Evolutionary conservation across 2,797 vertebrate species (phyloP).

Genomic region (Jordanella pulchra): DNA sequence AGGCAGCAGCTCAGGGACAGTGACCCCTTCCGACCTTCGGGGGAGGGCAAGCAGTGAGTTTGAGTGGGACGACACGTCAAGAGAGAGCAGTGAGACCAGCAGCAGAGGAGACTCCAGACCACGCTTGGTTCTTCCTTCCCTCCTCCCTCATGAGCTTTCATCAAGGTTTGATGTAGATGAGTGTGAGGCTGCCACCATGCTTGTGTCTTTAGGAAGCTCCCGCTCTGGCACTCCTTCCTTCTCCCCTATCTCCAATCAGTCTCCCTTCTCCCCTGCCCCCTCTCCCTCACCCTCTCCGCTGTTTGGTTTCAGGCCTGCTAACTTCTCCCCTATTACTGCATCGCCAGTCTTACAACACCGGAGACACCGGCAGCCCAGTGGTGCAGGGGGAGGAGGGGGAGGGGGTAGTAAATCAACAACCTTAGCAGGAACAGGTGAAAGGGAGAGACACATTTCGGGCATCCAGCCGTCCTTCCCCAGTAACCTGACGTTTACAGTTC

Average conservation of each 20-base stretch:
- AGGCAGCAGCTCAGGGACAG: conserved; percentile 88
- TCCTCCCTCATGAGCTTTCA: conserved; percentile 83
- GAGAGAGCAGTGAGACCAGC: conserved; percentile 86
- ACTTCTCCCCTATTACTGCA: conserved; percentile 90
- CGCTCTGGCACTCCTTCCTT: conserved; percentile 91
- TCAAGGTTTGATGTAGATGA: conserved; percentile 92
- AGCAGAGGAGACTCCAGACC: conserved; percentile 90
- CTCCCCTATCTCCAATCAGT: conserved; percentile 91
- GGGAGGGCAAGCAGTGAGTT: conserved; percentile 86
- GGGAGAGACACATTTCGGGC: conserved; percentile 83
- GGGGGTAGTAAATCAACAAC: conserved; percentile 75
- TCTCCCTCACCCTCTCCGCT: conserved; percentile 91
- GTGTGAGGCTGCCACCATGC: conserved; percentile 93
- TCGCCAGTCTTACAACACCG: conserved; percentile 85
- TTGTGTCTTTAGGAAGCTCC: conserved; percentile 91
- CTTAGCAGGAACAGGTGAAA: conserved; percentile 79
- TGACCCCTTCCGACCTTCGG: conserved; percentile 87
- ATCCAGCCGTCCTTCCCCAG: conserved; percentile 86
- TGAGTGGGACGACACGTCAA: conserved; percentile 91
- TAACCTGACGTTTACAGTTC: conserved; percentile 90
- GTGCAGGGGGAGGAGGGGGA: conserved; percentile 75
- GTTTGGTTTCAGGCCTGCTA: conserved; percentile 90
- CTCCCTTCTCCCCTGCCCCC: conserved; percentile 89
- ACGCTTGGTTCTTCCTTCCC: conserved; percentile 83
- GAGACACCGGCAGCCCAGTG: conserved; percentile 86